Evolutionary conservation across 1,140 invertebrate species (phyloP).

Genomic region (Diplogasteroides magnus): DNA sequence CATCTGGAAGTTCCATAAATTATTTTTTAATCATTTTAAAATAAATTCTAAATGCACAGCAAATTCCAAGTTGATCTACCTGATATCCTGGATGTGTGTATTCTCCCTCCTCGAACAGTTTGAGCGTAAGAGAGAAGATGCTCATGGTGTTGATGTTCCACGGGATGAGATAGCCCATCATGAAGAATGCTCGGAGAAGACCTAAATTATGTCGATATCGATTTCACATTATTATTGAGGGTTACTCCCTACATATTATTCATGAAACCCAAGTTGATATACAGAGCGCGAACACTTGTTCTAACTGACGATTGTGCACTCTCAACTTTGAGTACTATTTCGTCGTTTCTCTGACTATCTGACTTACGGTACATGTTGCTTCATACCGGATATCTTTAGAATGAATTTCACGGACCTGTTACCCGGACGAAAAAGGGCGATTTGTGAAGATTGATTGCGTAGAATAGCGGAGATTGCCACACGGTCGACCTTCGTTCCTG

Average conservation of each 20-base stretch:
- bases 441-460: slow-evolving; percentile 41
- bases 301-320: too few species aligned
- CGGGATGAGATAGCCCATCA: slow-evolving; percentile 45
- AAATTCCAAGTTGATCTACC: slow-evolving; percentile 4
- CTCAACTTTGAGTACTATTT: too few species aligned
- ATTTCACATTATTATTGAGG: too few species aligned
- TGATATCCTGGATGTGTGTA: slow-evolving; percentile 44
- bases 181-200: slow-evolving; percentile 37
- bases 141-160: slow-evolving; percentile 47
- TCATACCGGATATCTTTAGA: too few species aligned
- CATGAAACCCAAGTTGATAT: too few species aligned
- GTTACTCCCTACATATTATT: too few species aligned
- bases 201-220: too few species aligned
- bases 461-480: slow-evolving; percentile 43
- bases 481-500: slow-evolving; percentile 36
- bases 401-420: slow-evolving; percentile 23
- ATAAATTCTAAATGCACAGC: too few species aligned
- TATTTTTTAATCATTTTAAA: too few species aligned
- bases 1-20: slow-evolving; percentile 35
- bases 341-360: too few species aligned
- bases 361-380: too few species aligned
- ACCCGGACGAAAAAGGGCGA: slow-evolving; percentile 43
- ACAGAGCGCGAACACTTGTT: too few species aligned
- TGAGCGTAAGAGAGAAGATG: slow-evolving; percentile 38
- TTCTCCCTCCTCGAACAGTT: slow-evolving; percentile 39